Conservation (phyloP, 2,888 invertebrate species). For the Spilosoma lubricipeda region DNA sequence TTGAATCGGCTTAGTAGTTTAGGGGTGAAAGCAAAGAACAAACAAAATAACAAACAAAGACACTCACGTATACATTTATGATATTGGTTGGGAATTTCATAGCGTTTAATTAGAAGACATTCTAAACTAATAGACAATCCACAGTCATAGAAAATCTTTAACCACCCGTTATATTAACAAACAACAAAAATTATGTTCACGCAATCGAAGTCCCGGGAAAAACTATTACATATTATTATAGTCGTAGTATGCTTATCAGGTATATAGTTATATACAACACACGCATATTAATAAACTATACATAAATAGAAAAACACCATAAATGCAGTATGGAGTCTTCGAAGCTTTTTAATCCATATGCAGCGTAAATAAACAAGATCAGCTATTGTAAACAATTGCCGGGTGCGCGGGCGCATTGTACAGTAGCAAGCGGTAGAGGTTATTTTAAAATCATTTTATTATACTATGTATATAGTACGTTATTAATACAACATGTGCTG, state of each 20-base stretch:
- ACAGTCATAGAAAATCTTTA: no score
- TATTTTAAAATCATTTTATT: background rate
- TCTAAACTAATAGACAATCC: no score
- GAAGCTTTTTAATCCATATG: slow-evolving; percentile 85
- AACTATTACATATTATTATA: background rate
- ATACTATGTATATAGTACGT: background rate
- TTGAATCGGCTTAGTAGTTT: no score
- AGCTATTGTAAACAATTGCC: slow-evolving; percentile 76
- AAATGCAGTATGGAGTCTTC: slow-evolving; percentile 75
- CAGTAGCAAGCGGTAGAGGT: slow-evolving; percentile 46
- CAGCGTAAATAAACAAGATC: slow-evolving; percentile 82
- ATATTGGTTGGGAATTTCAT: no score
- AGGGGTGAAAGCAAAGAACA: no score
- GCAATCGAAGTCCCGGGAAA: background rate
- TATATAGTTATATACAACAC: slow-evolving; percentile 16
- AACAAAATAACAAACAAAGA: no score
- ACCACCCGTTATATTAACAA: background rate
- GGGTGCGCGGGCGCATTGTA: slow-evolving; percentile 59
- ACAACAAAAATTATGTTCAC: background rate
- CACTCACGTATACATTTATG: no score
- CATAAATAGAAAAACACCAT: slow-evolving; percentile 69
- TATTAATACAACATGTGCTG: background rate
- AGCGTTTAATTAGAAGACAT: no score
- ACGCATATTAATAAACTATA: slow-evolving; percentile 49
- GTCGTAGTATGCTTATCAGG: background rate